Evolutionary conservation across 2,797 vertebrate genomes (phyloP), one percentile per base, ranked within the genome.

Genomic region (Tangara arthus): DNA sequence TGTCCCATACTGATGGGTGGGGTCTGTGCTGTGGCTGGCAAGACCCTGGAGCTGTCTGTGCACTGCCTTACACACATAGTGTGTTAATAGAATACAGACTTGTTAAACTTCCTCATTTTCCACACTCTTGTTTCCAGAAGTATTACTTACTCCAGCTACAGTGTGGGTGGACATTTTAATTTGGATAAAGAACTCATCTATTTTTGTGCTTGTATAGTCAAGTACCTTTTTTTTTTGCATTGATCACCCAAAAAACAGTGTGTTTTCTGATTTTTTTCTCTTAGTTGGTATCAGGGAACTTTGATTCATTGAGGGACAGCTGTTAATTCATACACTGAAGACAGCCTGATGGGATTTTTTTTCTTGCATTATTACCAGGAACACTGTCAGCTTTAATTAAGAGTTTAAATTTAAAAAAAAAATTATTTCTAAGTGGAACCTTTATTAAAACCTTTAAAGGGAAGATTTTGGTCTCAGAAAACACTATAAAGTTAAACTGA

Each of bases 231-330:
- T 34, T 41, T 50, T 59, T 52, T 3, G 27, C 15, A 7, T 14
- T n/a, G 8, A 2, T 39, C 12, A 17, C 3, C 3, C 4, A 4
- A 12, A 23, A 42, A 23, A 1, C 16, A 46, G 16, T 20, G 4
- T 22, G 8, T 61, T 91, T 75, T 73, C n/a, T 19, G 12, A n/a
- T 49, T 44, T 18, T 59, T 75, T 75, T 49, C 52, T 46, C 30
- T 80, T 77, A 6, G 3, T 77, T 85, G 8, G 10, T 50, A 1
- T 75, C 28, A 27, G 27, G 4, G 11, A 75, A 47, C 37, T 80
- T 9, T 47, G 37, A 49, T 70, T 69, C 19, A 32, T 28, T 0
- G 2, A 26, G 35, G 46, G 39, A 26, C 8, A 59, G 12, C 23
- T 50, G 27, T 34, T 79, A 60, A 85, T 75, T 71, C 1, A 1